Evolutionary conservation across 2,113 vertebrate species (phyloP).

Genomic region (Amblyornis subalaris): DNA sequence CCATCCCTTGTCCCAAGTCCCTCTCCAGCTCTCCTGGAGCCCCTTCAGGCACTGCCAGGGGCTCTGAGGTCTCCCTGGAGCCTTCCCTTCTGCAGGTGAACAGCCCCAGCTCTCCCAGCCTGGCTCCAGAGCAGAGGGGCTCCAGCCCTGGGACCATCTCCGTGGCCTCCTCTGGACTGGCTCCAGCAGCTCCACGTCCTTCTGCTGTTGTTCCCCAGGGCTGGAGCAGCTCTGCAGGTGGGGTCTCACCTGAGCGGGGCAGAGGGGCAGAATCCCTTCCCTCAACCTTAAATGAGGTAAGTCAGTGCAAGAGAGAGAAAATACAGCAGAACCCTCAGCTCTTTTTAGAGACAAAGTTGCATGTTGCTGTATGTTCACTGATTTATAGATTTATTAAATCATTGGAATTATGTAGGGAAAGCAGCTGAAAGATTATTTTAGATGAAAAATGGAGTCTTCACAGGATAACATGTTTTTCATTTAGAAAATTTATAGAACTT

Average conservation of each 20-base stretch:
- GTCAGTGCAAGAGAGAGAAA: neutral
- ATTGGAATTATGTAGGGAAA: neutral
- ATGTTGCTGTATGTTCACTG: fast-evolving
- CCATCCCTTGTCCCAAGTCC: neutral
- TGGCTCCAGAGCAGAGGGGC: neutral
- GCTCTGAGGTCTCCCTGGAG: neutral
- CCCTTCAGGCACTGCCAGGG: neutral
- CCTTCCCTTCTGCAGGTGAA: neutral
- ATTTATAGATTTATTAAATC: neutral
- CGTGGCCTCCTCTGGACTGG: neutral
- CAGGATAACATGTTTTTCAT: neutral
- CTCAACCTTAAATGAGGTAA: neutral
- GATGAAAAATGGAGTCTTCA: neutral
- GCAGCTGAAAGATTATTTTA: neutral
- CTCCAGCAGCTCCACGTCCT: neutral
- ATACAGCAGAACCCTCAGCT: fast-evolving
- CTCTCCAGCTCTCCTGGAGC: neutral
- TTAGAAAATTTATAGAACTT: neutral
- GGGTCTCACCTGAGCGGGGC: neutral
- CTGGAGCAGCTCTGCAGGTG: neutral
- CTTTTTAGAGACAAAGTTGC: neutral
- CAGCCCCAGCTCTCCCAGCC: neutral
- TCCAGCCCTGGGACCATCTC: neutral
- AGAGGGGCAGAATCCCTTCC: neutral
- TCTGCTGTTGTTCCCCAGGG: neutral